Evolutionary conservation across 2,113 vertebrate species (phyloP).

Genomic region (Lepisosteus osseus): DNA sequence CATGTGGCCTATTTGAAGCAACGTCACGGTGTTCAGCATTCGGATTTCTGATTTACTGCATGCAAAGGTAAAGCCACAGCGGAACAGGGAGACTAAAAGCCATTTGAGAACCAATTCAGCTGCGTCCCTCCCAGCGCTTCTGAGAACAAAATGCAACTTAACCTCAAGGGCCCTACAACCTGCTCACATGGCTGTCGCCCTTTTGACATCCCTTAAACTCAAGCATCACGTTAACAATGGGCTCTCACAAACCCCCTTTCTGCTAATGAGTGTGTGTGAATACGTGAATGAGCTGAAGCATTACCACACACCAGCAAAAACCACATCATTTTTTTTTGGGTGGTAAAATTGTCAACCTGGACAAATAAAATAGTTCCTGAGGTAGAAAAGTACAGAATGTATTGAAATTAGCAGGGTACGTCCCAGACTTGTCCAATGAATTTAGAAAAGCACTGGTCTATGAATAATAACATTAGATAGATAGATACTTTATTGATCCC

Average conservation of each 20-base stretch:
- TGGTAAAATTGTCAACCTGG: neutral
- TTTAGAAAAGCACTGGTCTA: no score
- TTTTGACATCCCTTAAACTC: conserved; percentile 1
- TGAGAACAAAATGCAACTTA: conserved; percentile 5
- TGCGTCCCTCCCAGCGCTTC: neutral
- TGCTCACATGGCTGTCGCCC: neutral
- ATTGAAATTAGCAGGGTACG: no score
- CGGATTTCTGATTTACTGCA: conserved; percentile 3
- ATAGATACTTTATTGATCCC: no score
- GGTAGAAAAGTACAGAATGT: no score
- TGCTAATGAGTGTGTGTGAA: neutral
- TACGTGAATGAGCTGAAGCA: neutral
- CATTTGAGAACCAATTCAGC: neutral
- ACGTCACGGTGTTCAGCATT: neutral
- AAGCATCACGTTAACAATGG: neutral
- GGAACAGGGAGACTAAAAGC: neutral
- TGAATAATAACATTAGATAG: no score
- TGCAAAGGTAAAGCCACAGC: neutral
- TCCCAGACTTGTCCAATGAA: no score
- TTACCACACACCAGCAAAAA: neutral
- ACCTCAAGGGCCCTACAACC: conserved; percentile 10
- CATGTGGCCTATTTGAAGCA: neutral
- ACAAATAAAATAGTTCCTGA: no score
- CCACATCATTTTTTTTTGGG: neutral
- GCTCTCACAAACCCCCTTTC: neutral